Percentiles rank a stretch among this genome's conserved stretches.
Conservation (phyloP, 1,140 invertebrate species). For the Plectrocnemia conspersa region DNA sequence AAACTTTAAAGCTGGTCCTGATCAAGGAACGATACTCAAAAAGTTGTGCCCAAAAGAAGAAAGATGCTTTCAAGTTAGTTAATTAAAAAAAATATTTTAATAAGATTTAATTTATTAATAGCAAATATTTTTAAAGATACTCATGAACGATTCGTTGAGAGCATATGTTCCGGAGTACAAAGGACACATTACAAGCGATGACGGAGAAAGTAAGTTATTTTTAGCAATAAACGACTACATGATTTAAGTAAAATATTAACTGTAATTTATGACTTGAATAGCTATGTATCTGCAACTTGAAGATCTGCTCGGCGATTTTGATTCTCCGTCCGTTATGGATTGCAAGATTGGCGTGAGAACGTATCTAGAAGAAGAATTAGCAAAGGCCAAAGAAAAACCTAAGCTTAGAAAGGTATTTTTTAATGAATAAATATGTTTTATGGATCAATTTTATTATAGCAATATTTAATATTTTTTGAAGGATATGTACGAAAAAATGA, state of each 20-base stretch:
- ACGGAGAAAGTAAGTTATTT: conserved; percentile 63
- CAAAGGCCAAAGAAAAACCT: conserved; percentile 91
- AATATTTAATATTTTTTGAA: conserved; percentile 34
- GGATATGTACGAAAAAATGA: conserved; percentile 93
- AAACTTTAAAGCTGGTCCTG: conserved; percentile 89
- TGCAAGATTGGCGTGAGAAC: conserved; percentile 94
- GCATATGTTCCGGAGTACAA: conserved; percentile 90
- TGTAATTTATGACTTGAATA: conserved; percentile 33
- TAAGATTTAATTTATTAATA: not conserved
- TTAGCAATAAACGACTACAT: not conserved
- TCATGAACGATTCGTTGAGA: conserved; percentile 83
- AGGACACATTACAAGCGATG: conserved; percentile 72
- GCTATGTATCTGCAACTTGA: conserved; percentile 80
- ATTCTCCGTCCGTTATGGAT: conserved; percentile 92
- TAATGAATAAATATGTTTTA: not conserved
- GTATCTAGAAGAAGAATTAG: conserved; percentile 90
- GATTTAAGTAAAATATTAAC: not conserved
- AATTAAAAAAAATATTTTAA: conserved; percentile 11
- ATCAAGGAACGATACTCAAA: conserved; percentile 90
- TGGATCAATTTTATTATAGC: not conserved
- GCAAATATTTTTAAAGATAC: conserved; percentile 54
- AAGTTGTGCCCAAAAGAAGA: conserved; percentile 88
- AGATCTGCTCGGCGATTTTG: conserved; percentile 87
- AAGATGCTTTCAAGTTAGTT: conserved; percentile 67
- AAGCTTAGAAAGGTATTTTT: conserved; percentile 73